A percentile compares a stretch with the other conserved stretches of the same genome.
phyloP scores from a whole-genome alignment of 2,797 vertebrate genomes.

The Poecile montanus region DNA sequence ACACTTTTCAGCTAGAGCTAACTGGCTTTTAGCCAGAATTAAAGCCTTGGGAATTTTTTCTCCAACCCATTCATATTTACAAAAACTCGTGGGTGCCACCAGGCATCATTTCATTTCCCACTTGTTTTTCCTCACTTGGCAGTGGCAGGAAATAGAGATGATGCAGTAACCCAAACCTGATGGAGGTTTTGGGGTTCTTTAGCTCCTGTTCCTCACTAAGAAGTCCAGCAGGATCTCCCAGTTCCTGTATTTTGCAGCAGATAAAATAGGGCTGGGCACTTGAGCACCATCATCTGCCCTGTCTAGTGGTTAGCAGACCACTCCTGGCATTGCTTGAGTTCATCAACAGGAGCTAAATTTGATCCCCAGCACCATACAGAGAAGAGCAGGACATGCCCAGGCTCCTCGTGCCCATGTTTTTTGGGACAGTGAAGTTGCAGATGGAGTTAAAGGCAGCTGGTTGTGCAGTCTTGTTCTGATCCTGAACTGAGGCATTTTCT shows the following conservation, averaged over 20 bases:
- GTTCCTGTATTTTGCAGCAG: not conserved
- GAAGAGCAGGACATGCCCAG: not conserved
- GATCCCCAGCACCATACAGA: rapidly evolving
- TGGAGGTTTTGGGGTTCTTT: not conserved
- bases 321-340: not conserved
- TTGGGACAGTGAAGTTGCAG: not conserved
- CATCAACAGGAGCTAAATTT: not conserved
- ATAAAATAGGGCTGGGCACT: not conserved
- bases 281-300: not conserved
- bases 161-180: not conserved
- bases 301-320: not conserved
- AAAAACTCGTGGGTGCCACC: not conserved
- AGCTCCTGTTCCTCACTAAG: not conserved
- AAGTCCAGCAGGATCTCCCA: not conserved
- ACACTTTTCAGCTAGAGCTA: not conserved
- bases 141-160: not conserved
- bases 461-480: not conserved
- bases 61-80: not conserved
- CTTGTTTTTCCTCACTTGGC: not conserved
- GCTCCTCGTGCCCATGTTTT: rapidly evolving
- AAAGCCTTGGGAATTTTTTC: not conserved
- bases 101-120: not conserved
- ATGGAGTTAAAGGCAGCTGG: not conserved
- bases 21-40: not conserved
- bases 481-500: not conserved